Conservation (phyloP, 2,797 vertebrate species). For the Leucoraja ocellata region DNA sequence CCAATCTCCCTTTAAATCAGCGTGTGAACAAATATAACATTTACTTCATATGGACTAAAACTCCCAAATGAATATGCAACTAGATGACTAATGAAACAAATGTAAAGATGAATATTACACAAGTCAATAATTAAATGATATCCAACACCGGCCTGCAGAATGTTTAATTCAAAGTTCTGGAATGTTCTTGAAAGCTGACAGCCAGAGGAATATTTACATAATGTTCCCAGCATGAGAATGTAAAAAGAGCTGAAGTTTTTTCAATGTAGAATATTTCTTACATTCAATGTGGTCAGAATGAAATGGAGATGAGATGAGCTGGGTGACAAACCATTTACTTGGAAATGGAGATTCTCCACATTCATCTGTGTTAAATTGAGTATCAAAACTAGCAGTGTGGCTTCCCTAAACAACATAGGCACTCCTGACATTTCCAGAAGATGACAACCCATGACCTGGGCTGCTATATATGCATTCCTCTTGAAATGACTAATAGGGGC, state of each 20-base stretch:
- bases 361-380: not conserved
- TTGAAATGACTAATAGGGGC: not conserved
- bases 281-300: not conserved
- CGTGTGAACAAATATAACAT: not conserved
- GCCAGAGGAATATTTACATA: not conserved
- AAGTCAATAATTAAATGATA: not conserved
- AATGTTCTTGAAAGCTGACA: not conserved
- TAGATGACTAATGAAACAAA: not conserved
- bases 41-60: not conserved
- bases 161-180: not conserved
- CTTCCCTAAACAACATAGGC: not conserved
- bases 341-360: not conserved
- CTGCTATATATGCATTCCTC: not conserved
- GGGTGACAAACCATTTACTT: not conserved
- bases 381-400: not conserved
- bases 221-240: not conserved
- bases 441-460: not conserved
- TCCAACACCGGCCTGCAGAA: not conserved
- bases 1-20: not conserved
- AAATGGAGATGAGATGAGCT: not conserved
- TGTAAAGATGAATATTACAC: not conserved
- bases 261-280: not conserved
- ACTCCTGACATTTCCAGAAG: not conserved
- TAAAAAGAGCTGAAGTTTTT: not conserved
- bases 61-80: not conserved